Evolutionary conservation across 53 echinoderm and acorn worm species (phyloP), one percentile per base, ranked within the genome.

Genomic region (Echinometra lucunter): DNA sequence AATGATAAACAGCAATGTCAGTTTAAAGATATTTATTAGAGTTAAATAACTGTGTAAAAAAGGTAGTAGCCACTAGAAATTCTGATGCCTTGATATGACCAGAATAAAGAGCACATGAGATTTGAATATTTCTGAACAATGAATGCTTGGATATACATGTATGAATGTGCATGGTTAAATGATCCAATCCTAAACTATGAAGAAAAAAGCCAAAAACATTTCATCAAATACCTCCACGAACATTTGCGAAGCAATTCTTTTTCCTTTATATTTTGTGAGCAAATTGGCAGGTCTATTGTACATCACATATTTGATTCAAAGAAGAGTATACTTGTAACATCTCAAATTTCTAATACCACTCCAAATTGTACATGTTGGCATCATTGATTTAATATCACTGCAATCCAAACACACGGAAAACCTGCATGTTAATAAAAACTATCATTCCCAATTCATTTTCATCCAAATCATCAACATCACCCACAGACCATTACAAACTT

Each of bases 91-190:
- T 66, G 66, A 35, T 32, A 13, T 30, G 28, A 70, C 35, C 30
- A 35, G 70, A 0, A 70, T 63, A 63, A 57, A 56, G 18, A 63
- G 63, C 25, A 53, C 53, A 63, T 63, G 63, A 63, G 63, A 23
- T 63, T 21, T 63, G 25, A 12, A 30, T 11, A 10, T 72, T 12
- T 0, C 13, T 35, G 35, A 72, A n/a, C 2, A 32, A 12, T 72
- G 35, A 72, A 15, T 32, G 72, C 32, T 32, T 11, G 3, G 2
- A 32, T 70, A 8, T n/a, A 35, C 28, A 72, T 12, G 10, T 63
- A 72, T 72, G 72, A 72, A 32, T 72, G 32, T 72, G 72, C 72
- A 72, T 72, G 35, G 35, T 30, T 34, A 72, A 72, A 72, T 72
- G 2, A 35, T 10, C 2, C 16, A 28, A 13, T 72, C 72, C 32